Base-by-base conservation (phyloP, 2,888 invertebrate genomes). In the Caenorhabditis sp. region DNA sequence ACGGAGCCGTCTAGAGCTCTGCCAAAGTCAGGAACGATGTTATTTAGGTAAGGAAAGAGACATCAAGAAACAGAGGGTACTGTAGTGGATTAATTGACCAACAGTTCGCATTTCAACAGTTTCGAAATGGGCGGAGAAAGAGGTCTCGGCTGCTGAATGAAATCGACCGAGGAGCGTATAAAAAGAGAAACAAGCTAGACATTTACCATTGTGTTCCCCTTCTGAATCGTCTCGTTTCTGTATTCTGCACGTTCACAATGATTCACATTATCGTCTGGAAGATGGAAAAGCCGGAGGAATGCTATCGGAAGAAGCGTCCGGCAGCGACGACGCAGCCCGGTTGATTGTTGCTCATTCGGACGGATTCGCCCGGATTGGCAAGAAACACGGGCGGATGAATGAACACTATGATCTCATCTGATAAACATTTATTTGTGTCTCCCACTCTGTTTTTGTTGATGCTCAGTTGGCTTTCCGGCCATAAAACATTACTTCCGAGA, bases 381-480 rank as follows among this genome's bases (percentile, higher is more conserved):
- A 26, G 37, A 15, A 55, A 20, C 48, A 37, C 65, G 46, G 65
- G 48, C 37, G 56, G 55, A 39, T 56, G 55, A 39, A 55, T 63
- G 63, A 56, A 65, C 55, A 55, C 35, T 35, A 65, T 55, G 65
- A 65, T 65, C 65, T 65, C 65, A 65, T 55, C 39, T 20, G 24
- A 45, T 20, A 27, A 48, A 39, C 39, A 27, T 65, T 56, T 65
- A 48, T 56, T 65, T 55, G 11, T 46, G 52, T 26, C 27, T 24
- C 1, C 46, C 30, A 7, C 30, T 30, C 24, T 46, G 22, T 46
- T 22, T 45, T 55, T 65, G 55, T 55, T 65, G 46, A 27, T 65
- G 43, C 13, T n/a, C 30, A 24, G 22, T 26, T 52, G 52, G 43
- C 63, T 30, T 37, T n/a, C n/a, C n/a, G n/a, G n/a, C n/a, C n/a